Evolutionary conservation across 2,888 invertebrate genomes (phyloP).

Genomic region (Hydriomena furcata): DNA sequence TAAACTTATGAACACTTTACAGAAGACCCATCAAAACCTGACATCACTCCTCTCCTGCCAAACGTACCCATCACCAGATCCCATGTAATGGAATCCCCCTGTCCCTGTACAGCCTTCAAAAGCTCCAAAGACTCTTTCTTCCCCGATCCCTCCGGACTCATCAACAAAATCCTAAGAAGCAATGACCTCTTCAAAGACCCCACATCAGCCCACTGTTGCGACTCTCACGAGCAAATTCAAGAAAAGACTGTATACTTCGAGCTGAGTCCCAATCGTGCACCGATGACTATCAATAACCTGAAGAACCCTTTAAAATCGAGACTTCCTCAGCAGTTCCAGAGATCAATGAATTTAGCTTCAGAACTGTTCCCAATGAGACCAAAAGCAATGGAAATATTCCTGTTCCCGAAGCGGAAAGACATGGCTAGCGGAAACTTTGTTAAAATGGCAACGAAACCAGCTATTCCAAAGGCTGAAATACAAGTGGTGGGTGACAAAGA

Average conservation of each 20-base stretch:
- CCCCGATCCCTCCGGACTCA: slow-evolving; percentile 51
- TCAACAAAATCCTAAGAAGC: slow-evolving; percentile 59
- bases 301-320: slow-evolving; percentile 12
- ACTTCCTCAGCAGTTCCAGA: slow-evolving; percentile 7
- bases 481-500: slow-evolving; percentile 60
- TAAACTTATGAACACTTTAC: slow-evolving; percentile 5
- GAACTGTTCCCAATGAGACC: slow-evolving; percentile 39
- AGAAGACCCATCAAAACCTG: slow-evolving; percentile 20
- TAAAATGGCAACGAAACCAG: slow-evolving; percentile 38
- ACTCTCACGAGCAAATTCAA: slow-evolving; percentile 62
- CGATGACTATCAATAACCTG: slow-evolving; percentile 28
- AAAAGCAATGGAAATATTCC: slow-evolving; percentile 63
- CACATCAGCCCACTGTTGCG: slow-evolving; percentile 60
- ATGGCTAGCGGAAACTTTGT: slow-evolving; percentile 31
- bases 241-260: slow-evolving; percentile 63
- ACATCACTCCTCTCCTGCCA: background rate
- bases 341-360: background rate
- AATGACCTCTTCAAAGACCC: slow-evolving; percentile 63
- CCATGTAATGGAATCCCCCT: slow-evolving; percentile 48
- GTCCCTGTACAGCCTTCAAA: slow-evolving; percentile 55
- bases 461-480: slow-evolving; percentile 47
- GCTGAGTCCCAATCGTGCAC: slow-evolving; percentile 46
- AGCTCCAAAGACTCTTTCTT: slow-evolving; percentile 46
- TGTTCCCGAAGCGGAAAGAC: slow-evolving; percentile 65
- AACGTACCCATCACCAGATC: slow-evolving; percentile 15